Conservation (phyloP, 2,113 vertebrate species). For the Neolamprologus sp. region DNA sequence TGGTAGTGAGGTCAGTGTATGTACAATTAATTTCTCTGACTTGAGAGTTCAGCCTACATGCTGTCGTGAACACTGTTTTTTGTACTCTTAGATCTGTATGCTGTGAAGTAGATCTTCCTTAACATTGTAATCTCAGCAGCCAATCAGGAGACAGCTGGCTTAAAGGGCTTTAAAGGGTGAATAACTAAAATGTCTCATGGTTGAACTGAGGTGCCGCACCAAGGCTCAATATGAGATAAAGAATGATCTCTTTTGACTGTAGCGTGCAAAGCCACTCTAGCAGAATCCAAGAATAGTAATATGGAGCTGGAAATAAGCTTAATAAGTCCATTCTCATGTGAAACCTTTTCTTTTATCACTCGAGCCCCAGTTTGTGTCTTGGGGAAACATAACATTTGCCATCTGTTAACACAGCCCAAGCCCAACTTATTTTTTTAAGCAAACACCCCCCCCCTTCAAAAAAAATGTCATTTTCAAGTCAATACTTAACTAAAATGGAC, state of each 20-base stretch:
- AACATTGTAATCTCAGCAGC: background rate
- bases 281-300: background rate
- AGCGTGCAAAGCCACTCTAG: background rate
- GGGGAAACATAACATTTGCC: background rate
- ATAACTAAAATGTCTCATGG: background rate
- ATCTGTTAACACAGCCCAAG: background rate
- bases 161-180: background rate
- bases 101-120: background rate
- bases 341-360: background rate
- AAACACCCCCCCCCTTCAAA: accelerated
- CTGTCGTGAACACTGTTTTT: background rate
- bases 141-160: background rate
- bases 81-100: background rate
- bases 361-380: background rate
- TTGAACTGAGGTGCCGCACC: background rate
- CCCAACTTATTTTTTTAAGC: background rate
- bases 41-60: background rate
- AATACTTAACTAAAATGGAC: background rate
- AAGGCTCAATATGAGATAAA: background rate
- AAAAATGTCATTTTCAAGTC: background rate
- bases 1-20: background rate
- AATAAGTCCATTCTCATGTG: background rate
- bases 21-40: background rate
- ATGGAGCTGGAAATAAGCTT: background rate
- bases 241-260: background rate